Evolutionary conservation across 2,797 vertebrate genomes (phyloP), one percentile per base, ranked within the genome.

Genomic region (Enteromius paludinosus): DNA sequence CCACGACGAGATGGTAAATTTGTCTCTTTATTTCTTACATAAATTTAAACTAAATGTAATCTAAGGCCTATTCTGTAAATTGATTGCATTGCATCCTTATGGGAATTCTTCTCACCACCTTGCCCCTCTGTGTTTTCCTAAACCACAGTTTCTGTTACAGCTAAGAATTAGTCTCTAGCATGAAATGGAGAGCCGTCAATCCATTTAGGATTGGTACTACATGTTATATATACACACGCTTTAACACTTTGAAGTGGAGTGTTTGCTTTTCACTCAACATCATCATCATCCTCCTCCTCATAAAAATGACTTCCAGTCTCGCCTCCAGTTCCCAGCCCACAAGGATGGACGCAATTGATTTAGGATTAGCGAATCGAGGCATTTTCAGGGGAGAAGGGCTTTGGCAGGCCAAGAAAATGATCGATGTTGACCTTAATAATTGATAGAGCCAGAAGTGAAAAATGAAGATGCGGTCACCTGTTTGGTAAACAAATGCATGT

Each of bases 371-470:
- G 90, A 83, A 90, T 90, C 89, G 89, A 87, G 87, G 87, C 87
- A 87, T 90, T 89, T 88, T 87, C 86, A 61, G 76, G 87, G 90
- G 88, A 91, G 87, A 88, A 86, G 89, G 89, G 90, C 91, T 92
- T 92, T 93, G 91, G 90, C 93, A 91, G 90, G 89, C 92, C 88
- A 83, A 90, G 87, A 88, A 93, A 83, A 75, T 93, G 91, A 94
- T 95, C 94, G 93, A 95, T 95, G 87, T 84, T 75, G 84, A 88
- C 92, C 90, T 95, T 92, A 95, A 95, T 95, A 95, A 95, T 95
- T 95, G 92, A 95, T 95, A 92, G 87, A 89, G 87, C 87, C 89
- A 90, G 89, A 91, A 89, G 89, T 91, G 89, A 91, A 91, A 87
- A 74, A 89, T 90, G 87, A 91, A 91, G 90, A 91, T 30, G 69